Evolutionary conservation across 1,140 invertebrate genomes (phyloP), one percentile per base, ranked within the genome.

Genomic region (Drosophila leontia): DNA sequence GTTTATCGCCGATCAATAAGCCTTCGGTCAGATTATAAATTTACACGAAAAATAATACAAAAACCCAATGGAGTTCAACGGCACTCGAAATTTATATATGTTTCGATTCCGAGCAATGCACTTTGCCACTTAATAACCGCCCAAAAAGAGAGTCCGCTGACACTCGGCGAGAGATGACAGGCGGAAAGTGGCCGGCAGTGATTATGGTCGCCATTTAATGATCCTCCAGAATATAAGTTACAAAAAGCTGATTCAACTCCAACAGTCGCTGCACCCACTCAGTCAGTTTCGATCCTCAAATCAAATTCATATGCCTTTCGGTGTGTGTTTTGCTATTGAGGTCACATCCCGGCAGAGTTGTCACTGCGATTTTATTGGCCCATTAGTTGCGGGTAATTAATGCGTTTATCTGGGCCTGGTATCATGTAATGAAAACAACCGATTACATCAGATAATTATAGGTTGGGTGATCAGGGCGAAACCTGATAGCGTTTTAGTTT

Each of bases 381-480:
- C 81, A 69, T 87, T 87, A 72, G 78, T 85, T 56, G 70, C 68
- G 45, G 76, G 19, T 82, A 82, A 90, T 88, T 91, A 90, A 85
- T 86, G 75, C 61, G 53, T 76, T 84, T 80, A 80, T 80, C 81
- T 55, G 26, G 19, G 37, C 48, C 47, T 32, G 34, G 42, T 48
- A 56, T 59, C 53, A 42, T 84, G 84, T 75, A 88, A 88, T 81
- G 48, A 68, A 84, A 84, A 88, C 77, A 83, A 61, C 42, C 34
- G 65, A 91, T 91, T 91, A 88, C 80, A 91, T 88, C 79, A 91
- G 80, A 58, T 62, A 78, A n/a, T 79, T 57, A 50, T 69, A 32
- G 37, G 26, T 34, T 39, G 45, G 35, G 35, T 12, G n/a, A 71
- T 53, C 23, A 12, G 23, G 15, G 8, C 7, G 23, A 15, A 56